Conservation (phyloP, 1,140 invertebrate species). For the Pogonomyrmex barbatus region DNA sequence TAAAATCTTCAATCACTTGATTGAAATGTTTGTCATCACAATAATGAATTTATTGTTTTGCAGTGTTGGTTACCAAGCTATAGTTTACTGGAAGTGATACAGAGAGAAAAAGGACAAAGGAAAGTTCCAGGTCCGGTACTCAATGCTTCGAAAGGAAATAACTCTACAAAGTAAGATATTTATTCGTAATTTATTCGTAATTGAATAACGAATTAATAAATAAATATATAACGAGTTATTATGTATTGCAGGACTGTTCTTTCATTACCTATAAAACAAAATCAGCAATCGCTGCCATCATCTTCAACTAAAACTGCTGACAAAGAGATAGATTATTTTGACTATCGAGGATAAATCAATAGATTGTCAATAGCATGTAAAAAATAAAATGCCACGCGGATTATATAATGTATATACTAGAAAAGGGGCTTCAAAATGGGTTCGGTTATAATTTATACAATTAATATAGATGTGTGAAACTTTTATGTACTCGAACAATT, state of each 20-base stretch:
- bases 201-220: neutral
- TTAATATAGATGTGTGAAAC: neutral
- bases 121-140: slow-evolving; percentile 91
- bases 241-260: slow-evolving; percentile 79
- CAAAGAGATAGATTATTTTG: slow-evolving; percentile 80
- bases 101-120: slow-evolving; percentile 91
- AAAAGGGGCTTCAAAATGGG: slow-evolving; percentile 18
- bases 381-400: neutral
- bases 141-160: slow-evolving; percentile 80
- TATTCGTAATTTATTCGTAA: slow-evolving; percentile 9
- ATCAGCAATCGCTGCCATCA: slow-evolving; percentile 72
- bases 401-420: slow-evolving; percentile 31
- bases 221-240: slow-evolving; percentile 35
- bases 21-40: neutral
- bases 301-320: slow-evolving; percentile 70
- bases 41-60: slow-evolving; percentile 69
- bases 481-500: neutral
- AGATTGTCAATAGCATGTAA: slow-evolving; percentile 1
- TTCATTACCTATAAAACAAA: slow-evolving; percentile 77
- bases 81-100: slow-evolving; percentile 92
- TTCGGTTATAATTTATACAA: slow-evolving; percentile 26
- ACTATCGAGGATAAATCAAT: slow-evolving; percentile 72
- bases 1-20: slow-evolving; percentile 73
- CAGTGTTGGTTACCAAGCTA: slow-evolving; percentile 95
- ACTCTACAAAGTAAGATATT: slow-evolving; percentile 76